These are phyloP conservation scores for Drosophila prostipennis DNA, from an alignment of 2,888 invertebrate genomes.

Conservation along the genomic window DNA sequence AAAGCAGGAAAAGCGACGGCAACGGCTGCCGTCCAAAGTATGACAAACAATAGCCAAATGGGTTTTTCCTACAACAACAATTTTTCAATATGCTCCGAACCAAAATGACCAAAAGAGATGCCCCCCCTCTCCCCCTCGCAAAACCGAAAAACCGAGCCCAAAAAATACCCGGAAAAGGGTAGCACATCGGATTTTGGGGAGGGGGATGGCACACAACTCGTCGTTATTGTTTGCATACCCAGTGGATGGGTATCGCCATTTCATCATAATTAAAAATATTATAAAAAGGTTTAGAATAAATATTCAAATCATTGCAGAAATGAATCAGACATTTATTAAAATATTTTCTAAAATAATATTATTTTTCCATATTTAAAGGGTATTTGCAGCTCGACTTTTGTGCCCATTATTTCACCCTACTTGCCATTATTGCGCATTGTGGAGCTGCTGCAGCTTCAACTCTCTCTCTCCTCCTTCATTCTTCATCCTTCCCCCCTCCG, in stretches of 20 bases:
- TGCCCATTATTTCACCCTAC: background rate
- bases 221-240: conserved; percentile 62
- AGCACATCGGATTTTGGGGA: background rate
- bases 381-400: background rate
- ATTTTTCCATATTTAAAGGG: background rate
- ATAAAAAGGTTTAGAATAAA: too few species aligned
- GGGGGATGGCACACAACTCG: conserved; percentile 11
- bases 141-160: conserved; percentile 20
- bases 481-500: background rate
- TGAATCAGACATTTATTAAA: too few species aligned
- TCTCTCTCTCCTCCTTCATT: background rate
- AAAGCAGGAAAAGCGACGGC: conserved; percentile 24
- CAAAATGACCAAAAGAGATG: conserved; percentile 66
- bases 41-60: conserved; percentile 77
- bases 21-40: conserved; percentile 57
- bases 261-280: too few species aligned
- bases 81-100: conserved; percentile 70
- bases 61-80: conserved; percentile 74
- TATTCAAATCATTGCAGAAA: too few species aligned
- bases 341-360: background rate
- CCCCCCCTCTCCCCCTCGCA: background rate
- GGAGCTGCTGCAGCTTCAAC: conserved; percentile 32
- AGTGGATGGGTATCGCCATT: background rate
- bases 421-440: conserved; percentile 62
- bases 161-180: conserved; percentile 13